Base-by-base conservation (phyloP, 2,113 vertebrate genomes). In the Podiceps cristatus region DNA sequence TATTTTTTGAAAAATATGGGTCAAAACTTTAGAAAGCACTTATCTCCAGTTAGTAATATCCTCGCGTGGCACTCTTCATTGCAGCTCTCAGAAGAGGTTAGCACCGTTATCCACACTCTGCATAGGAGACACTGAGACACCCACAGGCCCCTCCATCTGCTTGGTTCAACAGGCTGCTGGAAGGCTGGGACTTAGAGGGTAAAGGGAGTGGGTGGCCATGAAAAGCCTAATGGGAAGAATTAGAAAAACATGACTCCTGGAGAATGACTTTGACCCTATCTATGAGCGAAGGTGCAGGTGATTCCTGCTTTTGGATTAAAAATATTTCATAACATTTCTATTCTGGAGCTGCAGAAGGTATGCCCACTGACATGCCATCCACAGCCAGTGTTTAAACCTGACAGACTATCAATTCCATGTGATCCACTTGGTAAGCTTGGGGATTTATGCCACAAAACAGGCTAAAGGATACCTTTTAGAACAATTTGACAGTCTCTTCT, bases 341-440 rank as follows among this genome's bases (percentile, higher is more conserved):
- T 23, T 28, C n/a, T 58, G 35, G 66, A 79, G 62, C 66, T 86
- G 67, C 23, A 29, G 40, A n/a, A n/a, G 33, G 3, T 49, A 5
- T 11, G 8, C 4, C 17, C 2, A 0, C 31, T 68, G 31, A 47
- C 5, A 3, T 6, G 18, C 3, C 7, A 66, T 7, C n/a, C 20
- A 16, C 12, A 42, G 35, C 11, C 49, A 24, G 0, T 10, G 29
- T 72, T 64, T 60, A 27, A 58, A 45, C 17, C 42, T 78, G 33
- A 11, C 64, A 35, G 45, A 37, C 5, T 47, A 55, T 58, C 45
- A 78, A 11, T 69, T 59, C 16, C 5, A 2, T 24, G 11, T 15
- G 47, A 58, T 42, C 50, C 35, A 42, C 24, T 82, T 71, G 33
- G 5, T 59, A 33, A 62, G 0, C 45, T 35, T 59, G 9, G 44